phyloP scores from a whole-genome alignment of 2,113 vertebrate genomes.

The Saccopteryx leptura region DNA sequence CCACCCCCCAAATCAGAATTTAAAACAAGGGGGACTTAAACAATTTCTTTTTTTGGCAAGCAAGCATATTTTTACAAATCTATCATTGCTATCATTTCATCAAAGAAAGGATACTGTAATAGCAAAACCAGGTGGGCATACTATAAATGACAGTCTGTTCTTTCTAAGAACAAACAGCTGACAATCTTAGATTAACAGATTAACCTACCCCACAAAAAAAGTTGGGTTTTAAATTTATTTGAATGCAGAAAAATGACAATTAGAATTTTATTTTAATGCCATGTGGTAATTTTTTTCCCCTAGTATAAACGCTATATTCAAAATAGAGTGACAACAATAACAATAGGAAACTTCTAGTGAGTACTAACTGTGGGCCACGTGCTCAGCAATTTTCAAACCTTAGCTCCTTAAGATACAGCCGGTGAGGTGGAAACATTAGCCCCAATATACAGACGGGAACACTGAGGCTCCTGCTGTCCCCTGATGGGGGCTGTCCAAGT shows the following conservation, averaged over 20 bases:
- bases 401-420: not conserved
- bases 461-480: not conserved
- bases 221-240: not conserved
- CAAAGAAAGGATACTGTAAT: slow-evolving; percentile 32
- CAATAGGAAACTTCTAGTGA: not conserved
- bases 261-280: slow-evolving; percentile 2
- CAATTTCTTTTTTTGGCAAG: not conserved
- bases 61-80: slow-evolving; percentile 29
- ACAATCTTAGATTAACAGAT: slow-evolving; percentile 1
- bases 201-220: not conserved
- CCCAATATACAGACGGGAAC: not conserved
- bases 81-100: not conserved
- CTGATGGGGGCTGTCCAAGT: not conserved
- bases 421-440: not conserved
- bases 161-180: slow-evolving; percentile 16
- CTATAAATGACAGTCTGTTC: not conserved
- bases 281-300: not conserved
- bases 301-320: slow-evolving; percentile 17
- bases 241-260: not conserved
- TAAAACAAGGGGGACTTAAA: not conserved
- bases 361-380: not conserved
- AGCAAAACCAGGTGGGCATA: not conserved
- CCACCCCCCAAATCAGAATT: not conserved
- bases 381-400: not conserved
- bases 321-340: not conserved